Evolutionary conservation across 2,888 invertebrate species (phyloP).

Genomic region (Amiota mariae): DNA sequence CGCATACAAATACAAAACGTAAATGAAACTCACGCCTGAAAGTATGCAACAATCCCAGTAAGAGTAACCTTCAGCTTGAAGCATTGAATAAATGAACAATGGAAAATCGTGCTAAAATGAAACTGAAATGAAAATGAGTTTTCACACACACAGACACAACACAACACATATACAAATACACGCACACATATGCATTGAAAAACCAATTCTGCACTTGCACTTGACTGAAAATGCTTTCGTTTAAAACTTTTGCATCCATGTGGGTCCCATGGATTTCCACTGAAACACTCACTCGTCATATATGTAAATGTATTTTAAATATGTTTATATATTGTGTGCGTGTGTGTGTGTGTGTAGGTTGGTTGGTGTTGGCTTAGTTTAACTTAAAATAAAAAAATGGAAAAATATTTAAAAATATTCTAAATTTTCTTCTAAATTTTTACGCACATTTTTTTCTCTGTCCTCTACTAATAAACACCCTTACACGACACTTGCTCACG

Average conservation of each 20-base stretch:
- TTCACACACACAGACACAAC: not conserved
- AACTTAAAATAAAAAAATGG: too few relatives aligned
- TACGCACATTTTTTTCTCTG: too few relatives aligned
- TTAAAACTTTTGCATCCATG: not conserved
- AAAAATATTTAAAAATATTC: too few relatives aligned
- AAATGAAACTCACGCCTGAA: conserved; percentile 9
- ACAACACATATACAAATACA: not conserved
- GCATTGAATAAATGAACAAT: not conserved
- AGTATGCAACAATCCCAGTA: conserved; percentile 55
- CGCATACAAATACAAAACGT: too few relatives aligned
- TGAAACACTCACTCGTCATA: not conserved
- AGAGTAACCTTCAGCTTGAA: not conserved
- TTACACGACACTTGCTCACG: not conserved
- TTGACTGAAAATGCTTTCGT: conserved; percentile 39
- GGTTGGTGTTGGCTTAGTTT: too few relatives aligned
- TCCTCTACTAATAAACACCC: too few relatives aligned
- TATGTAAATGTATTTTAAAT: too few relatives aligned
- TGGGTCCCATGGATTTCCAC: too few relatives aligned
- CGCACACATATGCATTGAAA: not conserved
- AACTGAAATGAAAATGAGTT: conserved; percentile 34
- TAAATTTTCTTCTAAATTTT: too few relatives aligned
- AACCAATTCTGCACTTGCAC: conserved; percentile 41
- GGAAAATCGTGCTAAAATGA: conserved; percentile 33
- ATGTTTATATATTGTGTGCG: too few relatives aligned
- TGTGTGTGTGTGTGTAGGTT: too few relatives aligned